Percentiles rank a stretch among this genome's conserved stretches.
Evolutionary conservation across 2,113 vertebrate species (phyloP).

Genomic region (Rhabdornis inornatus): DNA sequence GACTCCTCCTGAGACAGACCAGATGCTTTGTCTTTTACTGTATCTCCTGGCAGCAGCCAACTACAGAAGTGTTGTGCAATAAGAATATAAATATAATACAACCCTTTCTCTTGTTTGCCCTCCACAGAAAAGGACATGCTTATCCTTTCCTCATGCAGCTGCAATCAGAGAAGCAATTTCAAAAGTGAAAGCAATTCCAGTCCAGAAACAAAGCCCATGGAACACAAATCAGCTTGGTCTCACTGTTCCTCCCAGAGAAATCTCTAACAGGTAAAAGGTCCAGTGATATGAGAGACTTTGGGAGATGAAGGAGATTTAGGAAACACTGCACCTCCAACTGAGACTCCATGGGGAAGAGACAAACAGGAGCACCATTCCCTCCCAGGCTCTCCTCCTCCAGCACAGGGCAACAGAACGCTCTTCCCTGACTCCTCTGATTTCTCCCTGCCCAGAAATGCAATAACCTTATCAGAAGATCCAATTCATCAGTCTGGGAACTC

Average conservation of each 20-base stretch:
- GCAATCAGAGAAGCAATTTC: background rate
- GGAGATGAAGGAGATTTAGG: background rate
- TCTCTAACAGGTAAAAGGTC: rapidly evolving
- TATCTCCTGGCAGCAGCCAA: background rate
- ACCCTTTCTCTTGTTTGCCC: background rate
- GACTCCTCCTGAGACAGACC: background rate
- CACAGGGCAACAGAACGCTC: background rate
- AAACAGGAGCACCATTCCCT: background rate
- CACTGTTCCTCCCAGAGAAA: background rate
- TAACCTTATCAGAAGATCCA: background rate
- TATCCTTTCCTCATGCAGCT: background rate
- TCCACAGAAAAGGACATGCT: background rate
- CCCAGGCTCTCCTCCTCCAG: background rate
- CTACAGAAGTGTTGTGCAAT: background rate
- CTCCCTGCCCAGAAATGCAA: background rate
- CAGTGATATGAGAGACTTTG: background rate
- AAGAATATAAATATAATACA: background rate
- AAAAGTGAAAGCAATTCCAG: background rate
- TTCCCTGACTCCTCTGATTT: background rate
- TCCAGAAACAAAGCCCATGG: background rate
- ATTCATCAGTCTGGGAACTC: background rate
- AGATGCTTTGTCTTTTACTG: background rate
- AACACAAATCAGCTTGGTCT: background rate
- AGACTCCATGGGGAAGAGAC: background rate
- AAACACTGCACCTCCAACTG: background rate